Evolutionary conservation across 2,888 invertebrate species (phyloP).

Genomic region (Chorisops tibialis): DNA sequence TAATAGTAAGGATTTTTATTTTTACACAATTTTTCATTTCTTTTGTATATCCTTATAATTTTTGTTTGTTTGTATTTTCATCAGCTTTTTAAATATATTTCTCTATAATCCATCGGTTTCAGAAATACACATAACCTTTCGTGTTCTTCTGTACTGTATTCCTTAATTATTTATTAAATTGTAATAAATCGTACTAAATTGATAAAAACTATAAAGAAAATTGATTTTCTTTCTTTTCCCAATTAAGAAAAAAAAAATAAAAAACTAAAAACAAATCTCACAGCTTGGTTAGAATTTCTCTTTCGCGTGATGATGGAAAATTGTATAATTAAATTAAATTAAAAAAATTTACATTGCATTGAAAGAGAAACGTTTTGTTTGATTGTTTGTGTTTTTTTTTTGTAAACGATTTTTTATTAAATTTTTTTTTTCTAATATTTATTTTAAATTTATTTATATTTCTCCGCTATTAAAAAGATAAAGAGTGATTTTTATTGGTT

Average conservation of each 20-base stretch:
- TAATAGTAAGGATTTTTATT: no score
- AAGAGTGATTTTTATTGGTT: conserved; percentile 10
- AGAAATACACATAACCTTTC: conserved; percentile 16
- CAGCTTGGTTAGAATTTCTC: background rate
- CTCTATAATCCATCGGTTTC: conserved; percentile 15
- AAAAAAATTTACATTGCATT: background rate
- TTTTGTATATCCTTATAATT: no score
- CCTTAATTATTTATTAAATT: no score
- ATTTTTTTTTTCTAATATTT: background rate
- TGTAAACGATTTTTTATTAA: background rate
- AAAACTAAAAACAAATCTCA: conserved; percentile 13
- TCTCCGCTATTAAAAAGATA: background rate
- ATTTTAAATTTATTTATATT: background rate
- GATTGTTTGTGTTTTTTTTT: background rate
- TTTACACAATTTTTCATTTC: no score
- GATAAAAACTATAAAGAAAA: no score
- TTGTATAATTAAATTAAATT: conserved; percentile 3
- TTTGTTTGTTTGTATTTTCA: no score
- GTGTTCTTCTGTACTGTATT: no score
- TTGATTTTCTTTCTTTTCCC: no score
- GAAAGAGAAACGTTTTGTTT: conserved; percentile 1
- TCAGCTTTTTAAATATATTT: conserved; percentile 15
- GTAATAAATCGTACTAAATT: no score
- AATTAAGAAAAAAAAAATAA: no score
- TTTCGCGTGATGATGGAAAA: conserved; percentile 9